Percentiles rank a stretch among this genome's conserved stretches.
These are phyloP conservation scores for Caenorhabditis uteleia DNA, from an alignment of 2,888 invertebrate species.

Conservation along the genomic window DNA sequence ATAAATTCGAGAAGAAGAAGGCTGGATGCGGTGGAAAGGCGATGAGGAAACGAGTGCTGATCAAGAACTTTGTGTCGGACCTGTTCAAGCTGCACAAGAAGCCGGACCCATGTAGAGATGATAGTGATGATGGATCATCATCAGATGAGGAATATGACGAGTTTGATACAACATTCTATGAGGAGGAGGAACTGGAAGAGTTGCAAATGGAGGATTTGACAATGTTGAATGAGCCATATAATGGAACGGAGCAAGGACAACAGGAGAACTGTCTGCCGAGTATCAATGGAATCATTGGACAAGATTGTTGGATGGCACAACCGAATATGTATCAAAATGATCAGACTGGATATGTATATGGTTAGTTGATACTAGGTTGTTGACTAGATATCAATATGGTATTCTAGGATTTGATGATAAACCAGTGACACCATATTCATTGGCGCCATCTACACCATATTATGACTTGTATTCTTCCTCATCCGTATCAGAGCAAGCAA, in stretches of 20 bases:
- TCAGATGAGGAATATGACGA: not conserved
- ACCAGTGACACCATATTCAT: no score
- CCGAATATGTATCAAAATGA: constrained; percentile 1
- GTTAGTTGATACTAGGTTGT: no score
- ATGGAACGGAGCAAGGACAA: no score
- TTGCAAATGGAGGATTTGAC: constrained; percentile 24
- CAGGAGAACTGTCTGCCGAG: not conserved
- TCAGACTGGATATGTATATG: no score
- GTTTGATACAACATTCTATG: constrained; percentile 1
- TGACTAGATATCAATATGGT: no score
- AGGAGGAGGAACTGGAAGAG: constrained; percentile 29
- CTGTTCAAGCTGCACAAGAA: constrained; percentile 43
- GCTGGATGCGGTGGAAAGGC: constrained; percentile 56
- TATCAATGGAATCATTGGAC: not conserved
- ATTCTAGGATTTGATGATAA: no score
- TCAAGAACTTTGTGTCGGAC: constrained; percentile 53
- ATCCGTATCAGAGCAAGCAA: constrained; percentile 37
- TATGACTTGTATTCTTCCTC: constrained; percentile 36
- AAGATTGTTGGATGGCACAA: constrained; percentile 5
- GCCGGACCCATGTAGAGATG: not conserved
- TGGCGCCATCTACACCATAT: no score
- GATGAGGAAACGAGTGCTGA: constrained; percentile 53
- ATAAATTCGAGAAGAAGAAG: constrained; percentile 45
- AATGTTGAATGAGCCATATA: no score
- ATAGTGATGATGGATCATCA: not conserved